Base-by-base conservation (phyloP, 2,113 vertebrate genomes). In the Atrichornis clamosus region DNA sequence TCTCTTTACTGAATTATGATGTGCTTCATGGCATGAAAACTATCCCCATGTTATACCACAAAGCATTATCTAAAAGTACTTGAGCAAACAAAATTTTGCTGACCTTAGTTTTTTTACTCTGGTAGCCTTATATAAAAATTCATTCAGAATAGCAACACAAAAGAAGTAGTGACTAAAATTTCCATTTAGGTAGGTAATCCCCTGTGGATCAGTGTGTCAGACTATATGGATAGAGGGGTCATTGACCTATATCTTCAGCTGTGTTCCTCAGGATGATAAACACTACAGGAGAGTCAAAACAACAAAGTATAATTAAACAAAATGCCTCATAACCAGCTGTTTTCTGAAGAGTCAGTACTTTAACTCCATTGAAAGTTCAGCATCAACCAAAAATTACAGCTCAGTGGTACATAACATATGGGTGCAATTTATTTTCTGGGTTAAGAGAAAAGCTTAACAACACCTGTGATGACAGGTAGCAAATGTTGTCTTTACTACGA, bases 301-400 rank as follows among this genome's bases (percentile, higher is more conserved):
- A 93, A 68, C 56, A 85, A 76, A 74, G 22, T 41, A 79, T 79
- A 89, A 87, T 96, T 91, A 96, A 94, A 80, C 42, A 83, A 88
- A 91, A 90, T 84, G 50, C 75, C 44, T 83, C 59, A 55, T 35
- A 70, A 73, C 15, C 87, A 83, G 63, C 55, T 89, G 53, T 53
- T 85, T 91, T 69, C n/a, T 85, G 74, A 89, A 83, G 49, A 85
- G 62, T 58, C 70, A 35, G 35, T 79, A 53, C 23, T 62, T 72
- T 62, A 26, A 49, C 1, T 0, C 13, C 32, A 39, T 9, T 69
- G 50, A 89, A 96, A 93, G 28, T 52, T 76, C 63, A 91, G 44
- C 27, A 8, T 85, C 67, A 89, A 91, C 26, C n/a, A 62, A 93
- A 91, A 89, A 64, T 83, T 87, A 46, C 41, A 77, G 68, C n/a